Evolutionary conservation across 2,888 invertebrate genomes (phyloP), one percentile per base, ranked within the genome.

Genomic region (Rhingia campestris): DNA sequence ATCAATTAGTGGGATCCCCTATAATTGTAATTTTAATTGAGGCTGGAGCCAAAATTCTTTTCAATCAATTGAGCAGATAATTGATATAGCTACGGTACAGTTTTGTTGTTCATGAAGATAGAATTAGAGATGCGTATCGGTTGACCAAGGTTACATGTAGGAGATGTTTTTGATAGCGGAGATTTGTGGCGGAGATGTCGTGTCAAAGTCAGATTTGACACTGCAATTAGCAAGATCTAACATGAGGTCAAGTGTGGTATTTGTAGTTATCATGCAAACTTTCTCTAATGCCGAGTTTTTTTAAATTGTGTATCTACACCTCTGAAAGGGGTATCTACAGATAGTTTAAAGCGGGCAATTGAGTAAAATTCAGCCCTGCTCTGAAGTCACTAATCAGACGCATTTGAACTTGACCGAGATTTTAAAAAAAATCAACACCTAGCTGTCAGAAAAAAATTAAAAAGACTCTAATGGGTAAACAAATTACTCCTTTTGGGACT

Each of bases 1-100:
- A 74, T 66, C 66, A 58, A 75, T 58, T 41, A 30, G 35, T 41
- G 69, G 56, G 56, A 74, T 35, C 51, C 22, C 30, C 10, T 49
- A 9, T 14, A 51, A 66, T 37, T 58, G 45, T 64, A 66, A 59
- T 53, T 76, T 77, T 66, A 76, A 81, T 72, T 77, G 59, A 61
- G 61, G 61, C 76, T 77, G 81, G 77, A 81, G 81, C 81, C 76
- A 43, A 76, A 81, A 64, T 58, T 64, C 79, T 53, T 58, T 45
- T 53, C 70, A 54, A 37, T 64, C 81, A 81, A 75, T 76, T 76
- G 63, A 75, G 43, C 53, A 35, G 47, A 53, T 54, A 63, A 70
- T 69, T 76, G 59, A n/a, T 37, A 33, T 37, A 33, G 45, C 22
- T 22, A 22, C 2, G 22, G 22, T 22, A 35, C 37, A 37, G 37